These are phyloP conservation scores for Hylaeus volcanicus DNA, from an alignment of 1,140 invertebrate genomes.

Conservation along the genomic window DNA sequence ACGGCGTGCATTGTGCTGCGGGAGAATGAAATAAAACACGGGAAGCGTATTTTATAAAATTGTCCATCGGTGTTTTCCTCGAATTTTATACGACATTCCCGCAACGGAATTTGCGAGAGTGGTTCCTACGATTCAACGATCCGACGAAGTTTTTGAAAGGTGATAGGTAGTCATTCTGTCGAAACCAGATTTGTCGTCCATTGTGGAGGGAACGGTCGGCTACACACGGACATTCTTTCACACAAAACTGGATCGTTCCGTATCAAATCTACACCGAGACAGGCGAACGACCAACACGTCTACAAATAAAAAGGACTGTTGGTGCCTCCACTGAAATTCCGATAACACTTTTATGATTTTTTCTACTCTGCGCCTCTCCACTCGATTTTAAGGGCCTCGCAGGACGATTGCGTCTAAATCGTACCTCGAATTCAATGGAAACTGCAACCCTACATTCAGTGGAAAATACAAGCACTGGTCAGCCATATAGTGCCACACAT, in stretches of 20 bases:
- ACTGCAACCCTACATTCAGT: no score
- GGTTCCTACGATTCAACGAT: background rate
- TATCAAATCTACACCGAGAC: slow-evolving; percentile 40
- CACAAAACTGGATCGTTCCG: slow-evolving; percentile 36
- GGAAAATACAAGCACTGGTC: no score
- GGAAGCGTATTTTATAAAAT: background rate
- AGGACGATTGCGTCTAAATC: no score
- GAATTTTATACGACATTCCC: background rate
- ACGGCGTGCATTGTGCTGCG: no score
- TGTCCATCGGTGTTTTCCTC: background rate
- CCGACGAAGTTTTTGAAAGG: slow-evolving; percentile 25
- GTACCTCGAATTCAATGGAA: no score
- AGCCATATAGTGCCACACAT: no score
- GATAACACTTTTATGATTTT: slow-evolving; percentile 57
- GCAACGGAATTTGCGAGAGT: background rate
- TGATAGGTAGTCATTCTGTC: background rate
- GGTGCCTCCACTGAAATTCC: slow-evolving; percentile 31
- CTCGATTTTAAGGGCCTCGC: slow-evolving; percentile 38
- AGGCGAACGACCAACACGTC: slow-evolving; percentile 9
- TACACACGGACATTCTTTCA: slow-evolving; percentile 19
- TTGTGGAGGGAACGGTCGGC: slow-evolving; percentile 2
- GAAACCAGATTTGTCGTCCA: slow-evolving; percentile 32
- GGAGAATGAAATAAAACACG: background rate
- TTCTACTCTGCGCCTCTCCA: slow-evolving; percentile 16
- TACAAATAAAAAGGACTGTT: slow-evolving; percentile 28